These are phyloP conservation scores for Pararge aegeria DNA, from an alignment of 1,140 invertebrate genomes.

Conservation along the genomic window DNA sequence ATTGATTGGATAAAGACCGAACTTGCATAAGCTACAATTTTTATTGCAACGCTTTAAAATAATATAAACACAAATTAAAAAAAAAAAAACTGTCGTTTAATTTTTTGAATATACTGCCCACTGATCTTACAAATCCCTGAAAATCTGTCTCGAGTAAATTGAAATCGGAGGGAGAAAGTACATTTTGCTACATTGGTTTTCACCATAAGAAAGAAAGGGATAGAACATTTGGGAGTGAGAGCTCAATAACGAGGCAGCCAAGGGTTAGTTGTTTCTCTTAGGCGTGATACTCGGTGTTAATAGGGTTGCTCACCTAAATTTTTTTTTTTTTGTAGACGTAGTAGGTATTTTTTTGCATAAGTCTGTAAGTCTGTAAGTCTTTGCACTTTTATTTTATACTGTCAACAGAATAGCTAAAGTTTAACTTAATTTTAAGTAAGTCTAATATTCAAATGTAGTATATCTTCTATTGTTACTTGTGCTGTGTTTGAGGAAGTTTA, in stretches of 20 bases:
- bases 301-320: neutral
- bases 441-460: no score
- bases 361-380: no score
- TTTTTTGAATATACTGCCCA: slow-evolving; percentile 42
- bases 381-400: no score
- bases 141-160: slow-evolving; percentile 79
- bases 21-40: no score
- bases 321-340: no score
- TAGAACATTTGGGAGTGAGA: slow-evolving; percentile 64
- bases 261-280: slow-evolving; percentile 73
- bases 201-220: slow-evolving; percentile 47
- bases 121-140: slow-evolving; percentile 70
- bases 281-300: slow-evolving; percentile 36
- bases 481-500: no score
- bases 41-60: no score
- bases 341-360: no score
- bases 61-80: neutral
- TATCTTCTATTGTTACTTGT: no score
- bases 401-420: no score
- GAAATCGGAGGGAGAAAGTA: slow-evolving; percentile 73
- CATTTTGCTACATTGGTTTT: slow-evolving; percentile 22
- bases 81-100: neutral
- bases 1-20: no score
- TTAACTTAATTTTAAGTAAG: no score
- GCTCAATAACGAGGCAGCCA: slow-evolving; percentile 80